Evolutionary conservation across 1,140 invertebrate genomes (phyloP), one percentile per base, ranked within the genome.

Genomic region (Caerostris extrusa): DNA sequence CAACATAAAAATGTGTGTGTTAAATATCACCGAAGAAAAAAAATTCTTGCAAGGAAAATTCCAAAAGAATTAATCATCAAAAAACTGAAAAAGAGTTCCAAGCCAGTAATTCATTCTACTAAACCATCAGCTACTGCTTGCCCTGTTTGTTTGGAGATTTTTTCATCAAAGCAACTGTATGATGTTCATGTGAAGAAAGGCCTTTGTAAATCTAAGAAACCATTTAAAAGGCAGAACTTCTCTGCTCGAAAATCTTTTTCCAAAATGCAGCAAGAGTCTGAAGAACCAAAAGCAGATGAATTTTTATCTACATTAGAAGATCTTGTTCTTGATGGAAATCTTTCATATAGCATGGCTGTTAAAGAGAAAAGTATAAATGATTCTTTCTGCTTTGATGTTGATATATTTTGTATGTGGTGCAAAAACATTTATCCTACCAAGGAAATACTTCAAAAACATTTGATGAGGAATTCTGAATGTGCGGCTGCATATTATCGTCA

Each of bases 221-320:
- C 19, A 60, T 56, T 60, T 5, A 53, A 83, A 55, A 64, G 55
- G n/a, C 56, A 69, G 7, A 91, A 7, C 7, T 83, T 61, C 6
- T 91, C 90, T 60, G 91, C 91, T 10, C 53, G 91, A 8, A 93
- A 93, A 53, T 83, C 82, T 6, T 60, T 93, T 93, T n/a, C 61
- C 50, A 93, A 60, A 10, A 34, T 34, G 53, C 71, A 10, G 3
- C 71, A 12, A 0, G 50, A 77, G 8, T 3, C 12, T 53, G 14
- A 50, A 50, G 34, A 50, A 5, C 10, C 34, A 14, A 5, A 50
- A 50, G 34, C 8, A 5, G 71, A 77, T 50, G 50, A 53, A 50
- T 53, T 19, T 8, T 10, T 12, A 5, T 77, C 71, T 12, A 34
- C 50, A 50, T 5, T 12, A 12, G 71, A 77, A 12, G 71, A 50